Evolutionary conservation across 2,113 vertebrate species (phyloP).

Genomic region (Phocoena phocoena): DNA sequence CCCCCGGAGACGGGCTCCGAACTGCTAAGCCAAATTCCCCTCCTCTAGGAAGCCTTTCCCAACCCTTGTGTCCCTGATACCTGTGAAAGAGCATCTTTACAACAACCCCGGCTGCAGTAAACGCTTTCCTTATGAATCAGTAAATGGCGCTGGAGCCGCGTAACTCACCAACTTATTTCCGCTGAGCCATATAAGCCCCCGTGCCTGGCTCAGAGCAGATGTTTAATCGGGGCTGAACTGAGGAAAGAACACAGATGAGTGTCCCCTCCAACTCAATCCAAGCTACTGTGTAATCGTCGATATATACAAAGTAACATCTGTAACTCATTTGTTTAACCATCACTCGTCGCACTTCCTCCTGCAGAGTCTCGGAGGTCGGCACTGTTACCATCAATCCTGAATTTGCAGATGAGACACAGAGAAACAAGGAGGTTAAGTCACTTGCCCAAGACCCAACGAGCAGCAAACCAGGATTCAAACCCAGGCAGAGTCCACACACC

Average conservation of each 20-base stretch:
- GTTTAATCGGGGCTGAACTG: accelerated
- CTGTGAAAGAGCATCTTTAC: not conserved
- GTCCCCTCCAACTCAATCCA: accelerated
- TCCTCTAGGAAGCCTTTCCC: not conserved
- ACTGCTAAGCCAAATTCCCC: accelerated
- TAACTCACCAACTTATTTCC: not conserved
- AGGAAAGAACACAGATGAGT: accelerated
- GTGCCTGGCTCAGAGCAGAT: accelerated
- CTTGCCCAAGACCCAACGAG: not conserved
- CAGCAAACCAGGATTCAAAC: not conserved
- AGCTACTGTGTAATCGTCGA: accelerated
- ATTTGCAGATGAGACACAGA: not conserved
- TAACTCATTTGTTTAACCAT: accelerated
- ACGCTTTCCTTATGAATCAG: not conserved
- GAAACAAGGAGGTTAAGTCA: not conserved
- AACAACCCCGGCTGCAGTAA: accelerated
- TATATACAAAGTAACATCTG: accelerated
- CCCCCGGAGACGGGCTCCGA: not conserved
- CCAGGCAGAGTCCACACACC: accelerated
- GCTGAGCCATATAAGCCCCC: accelerated
- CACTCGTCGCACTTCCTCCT: accelerated
- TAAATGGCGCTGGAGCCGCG: accelerated
- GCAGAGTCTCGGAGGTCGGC: accelerated
- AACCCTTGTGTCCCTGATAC: accelerated
- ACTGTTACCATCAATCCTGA: accelerated